A percentile compares a stretch with the other conserved stretches of the same genome.
Evolutionary conservation across 1,140 invertebrate species (phyloP).

Genomic region (Drosophila bocki): DNA sequence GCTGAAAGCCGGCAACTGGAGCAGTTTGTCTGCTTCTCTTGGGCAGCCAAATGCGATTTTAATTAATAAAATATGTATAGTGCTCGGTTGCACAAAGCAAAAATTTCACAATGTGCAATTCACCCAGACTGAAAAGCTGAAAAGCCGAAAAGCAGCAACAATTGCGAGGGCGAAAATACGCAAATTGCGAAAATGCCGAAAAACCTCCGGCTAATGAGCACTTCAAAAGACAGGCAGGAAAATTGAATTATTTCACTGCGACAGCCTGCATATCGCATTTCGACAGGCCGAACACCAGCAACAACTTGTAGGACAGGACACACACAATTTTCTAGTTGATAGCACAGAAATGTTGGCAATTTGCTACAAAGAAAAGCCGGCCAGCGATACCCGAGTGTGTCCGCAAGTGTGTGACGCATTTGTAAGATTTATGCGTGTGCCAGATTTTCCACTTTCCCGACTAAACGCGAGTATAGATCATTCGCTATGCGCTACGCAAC

Average conservation of each 20-base stretch:
- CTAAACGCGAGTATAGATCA: constrained; percentile 47
- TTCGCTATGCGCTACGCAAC: constrained; percentile 18
- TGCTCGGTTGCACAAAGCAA: constrained; percentile 77
- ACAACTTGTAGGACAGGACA: constrained; percentile 59
- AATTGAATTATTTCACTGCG: constrained; percentile 41
- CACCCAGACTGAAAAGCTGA: neutral
- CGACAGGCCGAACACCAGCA: constrained; percentile 30
- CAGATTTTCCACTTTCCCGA: constrained; percentile 63
- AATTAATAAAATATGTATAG: constrained; percentile 81
- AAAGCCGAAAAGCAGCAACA: constrained; percentile 1
- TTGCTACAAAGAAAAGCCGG: constrained; percentile 37
- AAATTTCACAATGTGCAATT: constrained; percentile 60
- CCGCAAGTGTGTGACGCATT: constrained; percentile 60
- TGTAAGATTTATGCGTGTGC: constrained; percentile 80
- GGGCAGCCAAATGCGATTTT: constrained; percentile 77
- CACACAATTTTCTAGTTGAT: constrained; percentile 73
- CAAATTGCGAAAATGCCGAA: constrained; percentile 31
- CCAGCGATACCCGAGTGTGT: constrained; percentile 25
- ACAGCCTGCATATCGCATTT: constrained; percentile 42
- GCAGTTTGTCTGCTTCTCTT: constrained; percentile 28
- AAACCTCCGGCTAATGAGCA: constrained; percentile 69
- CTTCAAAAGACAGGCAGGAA: constrained; percentile 50
- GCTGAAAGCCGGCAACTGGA: constrained; percentile 58
- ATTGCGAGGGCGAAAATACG: constrained; percentile 12
- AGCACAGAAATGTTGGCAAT: constrained; percentile 70